Evolutionary conservation across 2,888 invertebrate genomes (phyloP).

Genomic region (Panorpa germanica): DNA sequence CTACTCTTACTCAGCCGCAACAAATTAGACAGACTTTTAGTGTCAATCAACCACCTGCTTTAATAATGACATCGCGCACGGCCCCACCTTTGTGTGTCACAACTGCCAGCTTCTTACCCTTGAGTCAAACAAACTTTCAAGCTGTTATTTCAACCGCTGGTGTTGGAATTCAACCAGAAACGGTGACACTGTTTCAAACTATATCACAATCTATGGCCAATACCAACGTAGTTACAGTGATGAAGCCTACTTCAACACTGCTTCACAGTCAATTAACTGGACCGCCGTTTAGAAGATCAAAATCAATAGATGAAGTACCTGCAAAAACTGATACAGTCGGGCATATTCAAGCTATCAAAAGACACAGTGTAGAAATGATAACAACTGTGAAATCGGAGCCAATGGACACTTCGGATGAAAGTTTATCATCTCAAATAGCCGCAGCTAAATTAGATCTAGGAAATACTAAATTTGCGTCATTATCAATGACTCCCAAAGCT

Average conservation of each 20-base stretch:
- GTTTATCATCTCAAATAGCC: conserved; percentile 14
- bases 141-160: conserved; percentile 12
- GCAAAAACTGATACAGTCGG: conserved; percentile 26
- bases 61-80: conserved; percentile 30
- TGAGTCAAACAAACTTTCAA: conserved; percentile 10
- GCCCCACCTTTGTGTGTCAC: conserved; percentile 20
- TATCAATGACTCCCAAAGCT: conserved; percentile 23
- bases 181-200: conserved; percentile 23
- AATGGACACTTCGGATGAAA: conserved; percentile 27
- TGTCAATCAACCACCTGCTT: conserved; percentile 30
- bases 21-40: conserved; percentile 29
- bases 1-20: conserved; percentile 6
- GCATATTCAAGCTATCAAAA: conserved; percentile 29
- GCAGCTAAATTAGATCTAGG: no score
- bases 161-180: conserved; percentile 24
- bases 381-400: conserved; percentile 31
- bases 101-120: conserved; percentile 6
- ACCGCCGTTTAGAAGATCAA: conserved; percentile 32
- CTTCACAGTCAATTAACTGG: conserved; percentile 38
- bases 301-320: conserved; percentile 30
- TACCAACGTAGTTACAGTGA: conserved; percentile 19
- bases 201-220: no score
- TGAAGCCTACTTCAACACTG: conserved; percentile 28
- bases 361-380: conserved; percentile 32
- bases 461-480: no score